Evolutionary conservation across 2,113 vertebrate species (phyloP), one percentile per base, ranked within the genome.

Genomic region (Anthoscopus minutus): DNA sequence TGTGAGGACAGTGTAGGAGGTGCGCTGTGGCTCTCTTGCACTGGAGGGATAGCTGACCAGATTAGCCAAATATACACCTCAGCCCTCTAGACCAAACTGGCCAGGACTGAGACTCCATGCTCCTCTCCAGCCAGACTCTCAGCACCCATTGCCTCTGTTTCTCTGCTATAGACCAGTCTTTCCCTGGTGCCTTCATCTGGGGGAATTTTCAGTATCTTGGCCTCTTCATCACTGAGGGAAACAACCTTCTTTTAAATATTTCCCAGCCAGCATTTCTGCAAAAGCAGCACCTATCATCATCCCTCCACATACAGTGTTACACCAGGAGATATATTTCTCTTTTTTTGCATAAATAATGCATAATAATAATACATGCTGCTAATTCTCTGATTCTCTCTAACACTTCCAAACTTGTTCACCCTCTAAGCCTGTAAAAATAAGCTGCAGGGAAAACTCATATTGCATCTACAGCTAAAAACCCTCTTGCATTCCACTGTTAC

Each of bases 361-460:
- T 42, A 62, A 48, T 77, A 82, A 82, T 81, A 81, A 74, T 74
- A 86, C 16, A 71, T 88, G 83, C 48, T 77, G 60, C 40, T 80
- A 67, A 80, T 88, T 94, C 50, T 88, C 61, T 12, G 27, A 60
- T 65, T 85, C 57, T 87, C 48, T 80, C 79, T 9, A 16, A 35
- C 16, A 73, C 40, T 88, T 92, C 38, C 72, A 94, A 92, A 78
- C 20, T 77, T 67, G 40, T 86, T 92, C 25, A 48, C 37, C 31
- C 86, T 65, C 22, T 69, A 85, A 92, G 25, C 18, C 38, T n/a
- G 28, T 69, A 65, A 85, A 94, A 92, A 96, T 87, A 94, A 95
- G 87, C 48, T 57, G 44, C 53, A 79, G 77, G 44, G 86, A 96
- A 73, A 95, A 96, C 92, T 95, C 40, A 12, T 50, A 33, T 64